Conservation (phyloP, 1,140 invertebrate species). For the Drosophila guanche region DNA sequence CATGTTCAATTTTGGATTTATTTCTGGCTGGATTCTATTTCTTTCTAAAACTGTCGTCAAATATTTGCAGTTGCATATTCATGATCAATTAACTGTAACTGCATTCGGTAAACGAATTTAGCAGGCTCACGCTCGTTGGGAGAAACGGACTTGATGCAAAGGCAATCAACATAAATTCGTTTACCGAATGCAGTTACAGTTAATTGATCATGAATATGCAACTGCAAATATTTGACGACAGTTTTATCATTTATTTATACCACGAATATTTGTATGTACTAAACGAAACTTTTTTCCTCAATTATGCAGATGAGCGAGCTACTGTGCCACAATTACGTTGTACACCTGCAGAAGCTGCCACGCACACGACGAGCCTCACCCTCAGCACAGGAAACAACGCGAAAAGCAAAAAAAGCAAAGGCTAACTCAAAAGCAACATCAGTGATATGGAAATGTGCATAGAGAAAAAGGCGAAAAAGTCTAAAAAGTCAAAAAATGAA, state of each 20-base stretch:
- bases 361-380: constrained; percentile 53
- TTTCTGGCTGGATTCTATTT: too few relatives aligned
- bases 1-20: neutral
- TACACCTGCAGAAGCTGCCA: constrained; percentile 62
- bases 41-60: neutral
- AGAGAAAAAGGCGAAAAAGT: constrained; percentile 69
- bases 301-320: constrained; percentile 65
- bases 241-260: too few relatives aligned
- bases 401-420: constrained; percentile 1
- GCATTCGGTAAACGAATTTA: constrained; percentile 44
- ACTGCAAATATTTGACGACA: constrained; percentile 14
- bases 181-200: constrained; percentile 46
- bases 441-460: constrained; percentile 78
- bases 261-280: neutral
- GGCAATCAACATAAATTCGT: constrained; percentile 40
- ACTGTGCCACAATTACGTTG: constrained; percentile 56
- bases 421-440: constrained; percentile 38
- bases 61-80: constrained; percentile 22
- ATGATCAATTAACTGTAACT: constrained; percentile 56
- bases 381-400: constrained; percentile 11
- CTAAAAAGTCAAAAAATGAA: constrained; percentile 61
- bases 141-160: constrained; percentile 2
- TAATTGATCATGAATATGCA: constrained; percentile 51
- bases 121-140: too few relatives aligned
- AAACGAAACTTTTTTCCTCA: constrained; percentile 58